A percentile compares a stretch with the other conserved stretches of the same genome.
Evolutionary conservation across 2,113 vertebrate genomes (phyloP).

Genomic region (Alethe diademata): DNA sequence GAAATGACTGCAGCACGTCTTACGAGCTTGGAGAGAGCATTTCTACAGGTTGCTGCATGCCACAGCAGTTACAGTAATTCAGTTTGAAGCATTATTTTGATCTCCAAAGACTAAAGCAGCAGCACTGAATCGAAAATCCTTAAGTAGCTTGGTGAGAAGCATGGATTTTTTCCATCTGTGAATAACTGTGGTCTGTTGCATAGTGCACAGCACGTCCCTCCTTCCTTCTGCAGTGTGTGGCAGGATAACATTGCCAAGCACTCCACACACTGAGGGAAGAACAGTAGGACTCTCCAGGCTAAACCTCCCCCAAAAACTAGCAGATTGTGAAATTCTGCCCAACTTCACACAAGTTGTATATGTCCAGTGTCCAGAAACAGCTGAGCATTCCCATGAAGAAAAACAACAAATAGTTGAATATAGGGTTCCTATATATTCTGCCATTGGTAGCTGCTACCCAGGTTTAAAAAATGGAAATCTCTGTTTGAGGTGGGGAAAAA

Average conservation of each 20-base stretch:
- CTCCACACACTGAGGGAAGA: background rate
- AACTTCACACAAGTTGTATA: background rate
- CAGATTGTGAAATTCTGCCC: background rate
- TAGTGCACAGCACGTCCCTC: background rate
- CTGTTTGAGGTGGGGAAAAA: background rate
- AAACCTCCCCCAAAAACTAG: background rate
- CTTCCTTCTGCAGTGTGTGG: background rate
- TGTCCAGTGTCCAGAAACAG: background rate
- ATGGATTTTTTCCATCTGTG: background rate
- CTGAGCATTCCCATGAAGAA: background rate
- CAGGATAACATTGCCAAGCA: background rate
- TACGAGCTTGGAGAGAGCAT: background rate
- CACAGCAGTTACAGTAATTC: conserved; percentile 29
- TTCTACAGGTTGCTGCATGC: conserved; percentile 37
- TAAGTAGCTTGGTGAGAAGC: conserved; percentile 6
- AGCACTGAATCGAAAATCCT: conserved; percentile 16
- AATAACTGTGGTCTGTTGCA: background rate
- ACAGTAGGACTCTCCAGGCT: background rate
- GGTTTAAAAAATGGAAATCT: background rate
- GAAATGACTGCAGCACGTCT: conserved; percentile 11
- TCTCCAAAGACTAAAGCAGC: conserved; percentile 30
- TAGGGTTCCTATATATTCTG: background rate
- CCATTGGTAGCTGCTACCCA: background rate
- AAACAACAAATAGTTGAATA: background rate
- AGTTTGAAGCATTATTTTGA: conserved; percentile 33